These are phyloP conservation scores for Cairina moschata DNA, from an alignment of 2,113 vertebrate genomes.

Conservation along the genomic window DNA sequence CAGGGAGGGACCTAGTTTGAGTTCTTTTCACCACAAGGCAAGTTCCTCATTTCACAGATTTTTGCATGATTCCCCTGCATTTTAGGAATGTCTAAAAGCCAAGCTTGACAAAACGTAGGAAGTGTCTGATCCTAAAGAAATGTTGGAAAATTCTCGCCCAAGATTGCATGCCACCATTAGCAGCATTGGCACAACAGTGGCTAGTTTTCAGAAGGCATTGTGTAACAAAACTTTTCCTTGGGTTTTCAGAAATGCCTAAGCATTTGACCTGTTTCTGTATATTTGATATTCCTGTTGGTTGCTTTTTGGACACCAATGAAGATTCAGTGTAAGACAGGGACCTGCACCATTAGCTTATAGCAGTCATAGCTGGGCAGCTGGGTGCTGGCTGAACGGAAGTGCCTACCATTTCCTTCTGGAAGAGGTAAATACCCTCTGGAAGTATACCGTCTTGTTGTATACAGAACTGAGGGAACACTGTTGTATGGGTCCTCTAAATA, in stretches of 20 bases:
- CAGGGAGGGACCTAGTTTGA: slow-evolving; percentile 60
- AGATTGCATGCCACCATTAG: background rate
- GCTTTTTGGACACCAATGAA: background rate
- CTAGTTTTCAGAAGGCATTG: background rate
- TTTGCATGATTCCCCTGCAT: slow-evolving; percentile 52
- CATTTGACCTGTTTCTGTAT: background rate
- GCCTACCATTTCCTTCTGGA: background rate
- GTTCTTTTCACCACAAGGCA: slow-evolving; percentile 52
- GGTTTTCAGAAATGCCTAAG: slow-evolving; percentile 2
- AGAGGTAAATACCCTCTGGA: background rate
- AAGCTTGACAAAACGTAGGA: slow-evolving; percentile 44
- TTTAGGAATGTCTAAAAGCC: slow-evolving; percentile 57
- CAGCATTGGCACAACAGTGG: background rate
- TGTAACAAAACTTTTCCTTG: background rate
- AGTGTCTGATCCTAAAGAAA: slow-evolving; percentile 40
- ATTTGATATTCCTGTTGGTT: background rate
- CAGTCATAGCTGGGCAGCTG: background rate
- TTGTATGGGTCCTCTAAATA: background rate
- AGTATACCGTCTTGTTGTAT: background rate
- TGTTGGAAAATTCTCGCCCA: slow-evolving; percentile 33
- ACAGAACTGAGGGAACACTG: rapidly evolving
- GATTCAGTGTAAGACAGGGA: background rate
- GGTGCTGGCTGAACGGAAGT: rapidly evolving
- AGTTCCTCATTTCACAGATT: slow-evolving; percentile 62
- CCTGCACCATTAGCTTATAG: background rate